Base-by-base conservation (phyloP, 2,797 vertebrate species). In the Oreonectes daqikongensis region DNA sequence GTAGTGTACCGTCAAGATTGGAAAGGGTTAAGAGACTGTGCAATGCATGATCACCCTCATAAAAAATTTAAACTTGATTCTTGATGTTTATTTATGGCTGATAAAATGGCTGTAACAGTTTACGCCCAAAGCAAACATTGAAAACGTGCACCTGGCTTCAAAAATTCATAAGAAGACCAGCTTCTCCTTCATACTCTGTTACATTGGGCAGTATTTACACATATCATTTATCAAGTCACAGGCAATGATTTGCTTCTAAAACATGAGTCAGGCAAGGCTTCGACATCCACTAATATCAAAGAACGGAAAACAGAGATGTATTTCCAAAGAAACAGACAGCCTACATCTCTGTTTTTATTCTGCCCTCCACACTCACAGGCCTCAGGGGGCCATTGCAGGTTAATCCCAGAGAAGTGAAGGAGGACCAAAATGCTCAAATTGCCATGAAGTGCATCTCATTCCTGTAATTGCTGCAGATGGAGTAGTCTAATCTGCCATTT, bases 381-480 rank as follows among this genome's bases (percentile, higher is more conserved):
- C 70, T 63, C 44, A 24, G 4, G 12, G 42, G 50, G 30, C 44
- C 59, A 78, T 74, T 74, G 75, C 61, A 26, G 48, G 35, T 42
- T 81, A 74, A 76, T 80, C 76, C 60, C 66, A 52, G 67, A 81
- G 64, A 72, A 77, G 32, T 32, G 46, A 70, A 81, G 69, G 67
- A 57, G 66, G 35, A 69, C 46, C 26, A 28, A 71, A 71, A 82
- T 67, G 78, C 68, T 83, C 40, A 76, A 76, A 84, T 80, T 75
- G 75, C 65, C 72, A 74, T 60, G 80, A 82, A 78, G 78, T 75
- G 71, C 77, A 74, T 83, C 68, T 81, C 75, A 77, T 83, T 77
- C 46, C 48, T 77, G 53, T 77, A 68, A 81, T 79, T 84, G 64
- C 63, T 79, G 71, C 61, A 72, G 83, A 83, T 78, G 79, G 81